A percentile compares a stretch with the other conserved stretches of the same genome.
Evolutionary conservation across 2,113 vertebrate species (phyloP).

Genomic region (Labeo catla): DNA sequence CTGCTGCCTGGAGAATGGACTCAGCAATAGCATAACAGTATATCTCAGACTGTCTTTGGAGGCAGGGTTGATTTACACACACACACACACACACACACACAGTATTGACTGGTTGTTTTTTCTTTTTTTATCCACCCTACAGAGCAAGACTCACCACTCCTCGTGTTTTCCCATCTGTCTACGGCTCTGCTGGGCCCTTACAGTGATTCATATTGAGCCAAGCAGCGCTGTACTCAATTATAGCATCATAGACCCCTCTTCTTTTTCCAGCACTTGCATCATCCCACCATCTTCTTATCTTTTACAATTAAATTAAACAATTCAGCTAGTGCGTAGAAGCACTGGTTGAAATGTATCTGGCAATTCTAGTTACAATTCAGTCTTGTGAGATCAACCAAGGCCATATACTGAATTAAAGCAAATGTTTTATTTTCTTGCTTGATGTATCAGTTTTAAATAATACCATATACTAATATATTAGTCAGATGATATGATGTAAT

Average conservation of each 20-base stretch:
- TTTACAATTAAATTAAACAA: not conserved
- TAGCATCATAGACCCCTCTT: slow-evolving; percentile 12
- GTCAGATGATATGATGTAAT: not conserved
- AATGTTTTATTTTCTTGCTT: not conserved
- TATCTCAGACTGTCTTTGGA: slow-evolving; percentile 46
- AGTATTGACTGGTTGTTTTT: slow-evolving; percentile 33
- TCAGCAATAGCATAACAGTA: slow-evolving; percentile 51
- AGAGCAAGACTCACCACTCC: slow-evolving; percentile 44
- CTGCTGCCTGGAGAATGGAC: slow-evolving; percentile 46
- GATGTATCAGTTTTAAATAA: not conserved
- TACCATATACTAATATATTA: not conserved
- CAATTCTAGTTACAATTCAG: not conserved
- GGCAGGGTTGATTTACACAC: slow-evolving; percentile 30
- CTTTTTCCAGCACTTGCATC: slow-evolving; percentile 29
- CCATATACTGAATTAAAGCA: not conserved
- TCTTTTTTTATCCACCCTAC: slow-evolving; percentile 40
- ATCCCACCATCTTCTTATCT: not conserved
- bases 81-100: not conserved
- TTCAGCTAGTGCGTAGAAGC: not conserved
- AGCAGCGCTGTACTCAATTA: slow-evolving; percentile 21
- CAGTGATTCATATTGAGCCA: slow-evolving; percentile 37
- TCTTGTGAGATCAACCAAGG: not conserved
- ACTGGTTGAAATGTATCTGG: not conserved
- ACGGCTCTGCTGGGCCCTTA: slow-evolving; percentile 30
- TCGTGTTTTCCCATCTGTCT: slow-evolving; percentile 50